These are phyloP conservation scores for Rhyacophila evoluta DNA, from an alignment of 2,888 invertebrate species.

Conservation along the genomic window DNA sequence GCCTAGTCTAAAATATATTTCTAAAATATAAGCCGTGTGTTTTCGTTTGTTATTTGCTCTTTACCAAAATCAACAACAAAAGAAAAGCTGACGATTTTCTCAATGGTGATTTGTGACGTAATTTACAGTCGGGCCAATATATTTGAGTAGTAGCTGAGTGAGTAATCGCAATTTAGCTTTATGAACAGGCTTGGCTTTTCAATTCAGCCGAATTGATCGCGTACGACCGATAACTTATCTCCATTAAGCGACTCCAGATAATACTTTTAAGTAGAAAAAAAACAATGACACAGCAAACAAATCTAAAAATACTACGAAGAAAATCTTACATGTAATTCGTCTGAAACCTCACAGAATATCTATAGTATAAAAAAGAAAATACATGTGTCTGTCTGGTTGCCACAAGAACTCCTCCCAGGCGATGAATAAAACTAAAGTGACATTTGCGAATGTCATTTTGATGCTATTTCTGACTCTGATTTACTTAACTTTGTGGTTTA, in stretches of 20 bases:
- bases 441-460: no score
- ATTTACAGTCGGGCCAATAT: conserved; percentile 47
- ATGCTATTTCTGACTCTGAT: no score
- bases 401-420: no score
- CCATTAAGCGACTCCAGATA: neutral
- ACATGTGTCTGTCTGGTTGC: no score
- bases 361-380: no score
- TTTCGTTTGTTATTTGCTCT: neutral
- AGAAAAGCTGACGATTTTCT: conserved; percentile 5
- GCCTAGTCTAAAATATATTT: neutral
- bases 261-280: neutral
- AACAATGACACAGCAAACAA: neutral
- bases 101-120: conserved; percentile 40
- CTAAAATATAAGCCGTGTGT: neutral
- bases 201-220: conserved; percentile 31
- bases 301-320: no score
- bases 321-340: no score
- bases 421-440: no score
- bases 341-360: no score
- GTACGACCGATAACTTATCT: neutral
- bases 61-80: neutral
- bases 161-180: conserved; percentile 50
- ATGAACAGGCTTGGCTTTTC: conserved; percentile 36
- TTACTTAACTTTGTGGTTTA: no score
- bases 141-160: conserved; percentile 11